Base-by-base conservation (phyloP, 2,888 invertebrate species). In the Oxycera nigricornis region DNA sequence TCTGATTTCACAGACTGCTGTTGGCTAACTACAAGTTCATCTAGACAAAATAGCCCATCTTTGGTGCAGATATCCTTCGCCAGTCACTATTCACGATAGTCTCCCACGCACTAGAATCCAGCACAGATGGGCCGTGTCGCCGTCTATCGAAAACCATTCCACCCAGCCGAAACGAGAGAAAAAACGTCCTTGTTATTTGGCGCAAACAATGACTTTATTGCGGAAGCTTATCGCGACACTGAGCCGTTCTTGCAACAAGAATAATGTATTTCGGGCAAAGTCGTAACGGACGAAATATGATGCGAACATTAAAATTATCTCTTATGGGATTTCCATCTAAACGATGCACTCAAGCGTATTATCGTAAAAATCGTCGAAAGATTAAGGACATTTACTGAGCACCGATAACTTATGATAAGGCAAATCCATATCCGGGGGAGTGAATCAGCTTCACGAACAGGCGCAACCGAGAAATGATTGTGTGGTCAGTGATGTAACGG, bases 1-100 rank as follows among this genome's bases (percentile, higher is more conserved):
- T 31, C 61, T 17, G 61, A 61, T 61, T 61, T 61, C 31, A n/a
- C n/a, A n/a, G n/a, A n/a, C n/a, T n/a, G n/a, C 17, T 46, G 4
- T 17, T 46, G 4, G n/a, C 46, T 11, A 14, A 46, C 11, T 11
- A 3, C 3, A 17, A 46, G 46, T 7, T 46, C 14, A n/a, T 17
- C 46, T 11, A 7, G 35, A 6, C 14, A 14, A 46, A 17, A 46
- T 3, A 46, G 52, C n/a, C 28, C 61, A 17, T 31, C 17, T 2
- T 61, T 61, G 61, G 61, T 31, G 20, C 17, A n/a, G 17, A 30
- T 31, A 9, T 31, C 28, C 52, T 22, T 55, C 20, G 30, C 31
- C 61, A 11, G n/a, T 6, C 26, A 61, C 31, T 31, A 30, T 31
- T 28, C 28, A 31, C 20, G 20, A n/a, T 61, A 61, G n/a, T 17